Percentiles rank a stretch among this genome's conserved stretches.
These are phyloP conservation scores for Astyanax mexicanus DNA, from an alignment of 2,797 vertebrate species.

Conservation along the genomic window DNA sequence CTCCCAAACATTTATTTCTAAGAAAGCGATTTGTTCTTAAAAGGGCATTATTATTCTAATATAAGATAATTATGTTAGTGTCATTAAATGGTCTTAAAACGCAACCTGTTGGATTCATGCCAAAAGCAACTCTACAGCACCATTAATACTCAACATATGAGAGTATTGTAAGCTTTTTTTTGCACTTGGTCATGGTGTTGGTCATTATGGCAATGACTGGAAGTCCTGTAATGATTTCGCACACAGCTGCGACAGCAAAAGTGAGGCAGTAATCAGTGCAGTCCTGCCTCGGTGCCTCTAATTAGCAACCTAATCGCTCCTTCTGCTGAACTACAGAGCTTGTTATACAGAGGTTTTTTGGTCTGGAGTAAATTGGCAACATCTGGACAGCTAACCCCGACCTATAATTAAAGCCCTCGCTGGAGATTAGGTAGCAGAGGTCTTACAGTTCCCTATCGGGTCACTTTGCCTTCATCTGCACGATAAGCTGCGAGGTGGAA, in stretches of 20 bases:
- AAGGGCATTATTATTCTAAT: too few species aligned
- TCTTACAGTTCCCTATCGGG: background rate
- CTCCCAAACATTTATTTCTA: too few species aligned
- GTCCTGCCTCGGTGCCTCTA: slow-evolving; percentile 32
- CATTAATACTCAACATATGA: background rate
- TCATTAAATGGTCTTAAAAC: too few species aligned
- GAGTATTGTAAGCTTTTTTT: background rate
- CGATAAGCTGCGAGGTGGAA: slow-evolving; percentile 27
- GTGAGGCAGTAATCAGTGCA: slow-evolving; percentile 4
- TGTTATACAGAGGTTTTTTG: slow-evolving; percentile 32
- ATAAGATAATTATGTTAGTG: too few species aligned
- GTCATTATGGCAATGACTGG: background rate
- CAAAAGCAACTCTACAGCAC: background rate
- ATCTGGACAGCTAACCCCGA: slow-evolving; percentile 35
- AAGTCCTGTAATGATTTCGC: background rate
- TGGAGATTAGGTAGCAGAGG: background rate
- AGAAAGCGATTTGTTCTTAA: too few species aligned
- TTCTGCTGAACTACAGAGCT: background rate
- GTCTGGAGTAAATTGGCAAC: slow-evolving; percentile 41
- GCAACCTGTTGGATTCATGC: background rate
- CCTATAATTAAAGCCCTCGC: background rate
- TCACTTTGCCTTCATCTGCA: slow-evolving; percentile 10
- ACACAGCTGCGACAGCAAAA: slow-evolving; percentile 21
- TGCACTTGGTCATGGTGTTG: background rate
- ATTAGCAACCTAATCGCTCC: slow-evolving; percentile 42